phyloP scores from a whole-genome alignment of 1,140 invertebrate genomes.

The Acyrthosiphon pisum region DNA sequence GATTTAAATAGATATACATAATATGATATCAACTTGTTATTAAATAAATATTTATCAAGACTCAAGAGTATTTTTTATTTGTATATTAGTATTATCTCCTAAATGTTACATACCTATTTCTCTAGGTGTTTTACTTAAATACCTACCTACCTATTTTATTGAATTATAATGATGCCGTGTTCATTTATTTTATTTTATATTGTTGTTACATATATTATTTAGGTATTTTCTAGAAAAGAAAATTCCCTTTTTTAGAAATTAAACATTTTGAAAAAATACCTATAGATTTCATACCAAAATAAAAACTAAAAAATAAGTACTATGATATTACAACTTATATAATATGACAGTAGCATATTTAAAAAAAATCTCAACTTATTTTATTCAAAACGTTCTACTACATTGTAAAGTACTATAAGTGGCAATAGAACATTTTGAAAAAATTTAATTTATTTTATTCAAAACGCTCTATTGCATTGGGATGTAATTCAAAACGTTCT shows the following conservation, averaged over 20 bases:
- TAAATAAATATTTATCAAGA: too few relatives aligned
- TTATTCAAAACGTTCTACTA: too few relatives aligned
- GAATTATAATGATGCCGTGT: background rate
- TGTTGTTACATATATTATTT: too few relatives aligned
- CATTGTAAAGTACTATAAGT: too few relatives aligned
- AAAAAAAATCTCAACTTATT: background rate
- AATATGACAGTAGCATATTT: background rate
- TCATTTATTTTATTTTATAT: background rate
- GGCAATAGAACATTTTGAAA: too few relatives aligned
- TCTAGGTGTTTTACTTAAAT: background rate
- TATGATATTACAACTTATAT: background rate
- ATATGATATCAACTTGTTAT: background rate
- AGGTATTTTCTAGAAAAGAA: background rate
- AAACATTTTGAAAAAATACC: background rate
- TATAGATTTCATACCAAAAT: background rate
- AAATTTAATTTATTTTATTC: too few relatives aligned
- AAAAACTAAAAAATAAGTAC: background rate
- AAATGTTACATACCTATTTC: background rate
- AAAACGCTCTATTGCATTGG: too few relatives aligned
- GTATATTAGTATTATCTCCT: too few relatives aligned
- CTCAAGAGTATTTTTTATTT: too few relatives aligned
- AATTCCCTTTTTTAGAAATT: background rate
- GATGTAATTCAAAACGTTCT: too few relatives aligned
- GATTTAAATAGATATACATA: background rate
- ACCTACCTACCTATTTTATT: too few relatives aligned